Evolutionary conservation across 2,888 invertebrate species (phyloP), one percentile per base, ranked within the genome.

Genomic region (Graphium colonna): DNA sequence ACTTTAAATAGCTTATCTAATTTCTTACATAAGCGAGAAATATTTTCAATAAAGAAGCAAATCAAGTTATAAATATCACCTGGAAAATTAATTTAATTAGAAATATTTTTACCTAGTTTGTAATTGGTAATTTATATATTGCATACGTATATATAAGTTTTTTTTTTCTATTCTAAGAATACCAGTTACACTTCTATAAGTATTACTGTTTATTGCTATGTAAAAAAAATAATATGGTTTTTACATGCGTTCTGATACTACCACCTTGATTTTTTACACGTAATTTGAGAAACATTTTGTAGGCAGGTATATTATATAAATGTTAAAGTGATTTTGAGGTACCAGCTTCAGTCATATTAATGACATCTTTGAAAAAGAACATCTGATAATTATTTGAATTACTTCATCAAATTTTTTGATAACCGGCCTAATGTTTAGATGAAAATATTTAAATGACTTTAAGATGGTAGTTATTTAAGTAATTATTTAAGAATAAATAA

Each of bases 391-490:
- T 7, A 57, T 36, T 51, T 57, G 55, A 10, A 49, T 28, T 26
- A 61, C 31, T 53, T 58, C 51, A 0, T 50, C 38, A 47, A 58
- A 60, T 39, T 63, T 62, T 56, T 61, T 62, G 7, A 61, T 52
- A 13, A 63, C 28, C 9, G 63, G 64, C 49, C 62, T 50, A 12
- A 63, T 64, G 48, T 64, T 64, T n/a, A 62, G 43, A 46, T 65
- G 63, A 0, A 21, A 5, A 21, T 5, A 21, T 21, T 21, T 21
- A 21, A 67, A 44, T 58, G 21, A 48, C 46, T 57, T 49, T 56
- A 17, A 48, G 18, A 1, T 36, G 41, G 45, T 40, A 59, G 10
- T 12, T 49, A 31, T 16, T 50, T n/a, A 31, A 50, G 21, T 54
- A 54, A 10, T 50, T 9, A 13, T 55, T 40, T 3, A 53, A 12